Evolutionary conservation across 2,888 invertebrate genomes (phyloP).

Genomic region (Venustoraphidia nigricollis): DNA sequence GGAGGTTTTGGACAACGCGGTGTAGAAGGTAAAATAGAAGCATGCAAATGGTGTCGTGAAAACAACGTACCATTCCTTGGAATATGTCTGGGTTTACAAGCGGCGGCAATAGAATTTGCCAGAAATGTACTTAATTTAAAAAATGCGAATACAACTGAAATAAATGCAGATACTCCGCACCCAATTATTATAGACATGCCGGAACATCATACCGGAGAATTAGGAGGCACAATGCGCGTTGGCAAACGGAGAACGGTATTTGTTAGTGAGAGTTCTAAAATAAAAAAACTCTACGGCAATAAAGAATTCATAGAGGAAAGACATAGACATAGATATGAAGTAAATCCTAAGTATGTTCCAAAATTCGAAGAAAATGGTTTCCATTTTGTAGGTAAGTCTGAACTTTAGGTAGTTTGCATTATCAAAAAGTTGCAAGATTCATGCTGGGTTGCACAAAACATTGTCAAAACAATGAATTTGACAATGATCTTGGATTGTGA

Average conservation of each 20-base stretch:
- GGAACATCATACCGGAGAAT: slow-evolving; percentile 82
- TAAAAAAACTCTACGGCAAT: slow-evolving; percentile 61
- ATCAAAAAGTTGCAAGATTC: too few species aligned
- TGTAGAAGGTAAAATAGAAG: slow-evolving; percentile 89
- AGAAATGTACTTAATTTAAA: slow-evolving; percentile 63
- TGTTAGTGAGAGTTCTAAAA: slow-evolving; percentile 36
- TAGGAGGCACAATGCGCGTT: slow-evolving; percentile 96
- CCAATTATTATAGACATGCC: slow-evolving; percentile 97
- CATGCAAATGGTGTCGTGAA: slow-evolving; percentile 83
- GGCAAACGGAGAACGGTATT: slow-evolving; percentile 86
- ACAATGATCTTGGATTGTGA: too few species aligned
- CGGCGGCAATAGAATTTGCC: slow-evolving; percentile 89
- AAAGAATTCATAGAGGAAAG: slow-evolving; percentile 76
- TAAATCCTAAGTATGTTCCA: slow-evolving; percentile 76
- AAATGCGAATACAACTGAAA: slow-evolving; percentile 79
- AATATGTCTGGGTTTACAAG: slow-evolving; percentile 95
- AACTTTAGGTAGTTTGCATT: neutral
- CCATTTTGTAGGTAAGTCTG: slow-evolving; percentile 61
- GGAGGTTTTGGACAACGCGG: slow-evolving; percentile 96
- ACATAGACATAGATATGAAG: slow-evolving; percentile 95
- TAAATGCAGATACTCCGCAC: slow-evolving; percentile 51
- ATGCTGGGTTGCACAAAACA: too few species aligned
- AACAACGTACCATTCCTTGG: slow-evolving; percentile 86
- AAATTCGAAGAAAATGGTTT: slow-evolving; percentile 69
- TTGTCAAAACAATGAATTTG: too few species aligned